Evolutionary conservation across 2,797 vertebrate genomes (phyloP), one percentile per base, ranked within the genome.

Genomic region (Acanthornis magna): DNA sequence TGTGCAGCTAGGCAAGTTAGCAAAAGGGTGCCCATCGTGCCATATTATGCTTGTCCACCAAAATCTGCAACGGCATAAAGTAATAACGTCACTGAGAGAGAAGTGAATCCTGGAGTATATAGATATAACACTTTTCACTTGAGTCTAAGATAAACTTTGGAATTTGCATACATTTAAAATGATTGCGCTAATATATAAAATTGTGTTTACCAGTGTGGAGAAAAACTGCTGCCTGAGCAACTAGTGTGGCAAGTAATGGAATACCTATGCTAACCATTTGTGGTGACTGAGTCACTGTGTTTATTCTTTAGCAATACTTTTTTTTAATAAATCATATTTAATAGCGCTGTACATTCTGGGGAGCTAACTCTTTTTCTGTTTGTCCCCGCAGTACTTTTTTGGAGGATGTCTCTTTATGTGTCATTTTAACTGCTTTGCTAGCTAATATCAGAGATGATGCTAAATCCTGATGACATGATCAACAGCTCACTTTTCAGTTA

Each of bases 1-100:
- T 15, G 5, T 43, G n/a, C 45, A 40, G 55, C 57, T 70, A 48
- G 30, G 45, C n/a, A 32, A 20, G 42, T 63, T 63, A 36, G 25
- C 22, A 22, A 48, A 76, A 54, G 30, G 15, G 4, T 62, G 4
- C 14, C 11, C 16, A 5, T 65, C 0, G 0, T 8, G 18, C 66
- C 23, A 6, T 2, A 0, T 66, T 62, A 11, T 4, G 6, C n/a
- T 67, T 81, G 50, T 38, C 48, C 27, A 10, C 12, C 27, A 58
- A 36, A 61, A 68, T 36, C 50, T 82, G 1, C 54, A 36, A 54
- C 5, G 9, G 3, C 15, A 2, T 48, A 47, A 72, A 53, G 16
- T 73, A 53, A 45, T 51, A 54, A 13, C 21, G 19, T 58, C n/a
- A 51, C 23, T 32, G 61, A 74, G n/a, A 63, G 54, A 76, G 22